Base-by-base conservation (phyloP, 2,797 vertebrate species). In the Heliangelus exortis region DNA sequence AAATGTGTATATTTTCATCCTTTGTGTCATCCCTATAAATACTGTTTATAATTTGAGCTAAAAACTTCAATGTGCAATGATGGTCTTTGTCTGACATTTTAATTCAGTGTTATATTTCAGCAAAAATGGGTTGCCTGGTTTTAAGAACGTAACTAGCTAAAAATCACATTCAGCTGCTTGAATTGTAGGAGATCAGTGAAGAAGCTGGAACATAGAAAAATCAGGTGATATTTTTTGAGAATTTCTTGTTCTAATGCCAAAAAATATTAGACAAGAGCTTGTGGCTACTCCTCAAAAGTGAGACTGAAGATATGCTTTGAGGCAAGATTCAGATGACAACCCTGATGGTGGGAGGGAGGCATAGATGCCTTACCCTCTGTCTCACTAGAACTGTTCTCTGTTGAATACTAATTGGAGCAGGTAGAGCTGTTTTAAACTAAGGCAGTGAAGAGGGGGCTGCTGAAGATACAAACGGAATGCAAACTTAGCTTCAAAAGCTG, bases 391-490 rank as follows among this genome's bases (percentile, higher is more conserved):
- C n/a, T 67, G 11, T 61, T 89, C 39, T 43, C 12, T 6, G 1
- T 39, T 78, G 77, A 25, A 77, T 15, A 48, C 17, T 63, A 62
- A 31, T 15, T 29, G 34, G 18, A 83, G 33, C 25, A 33, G 41
- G 28, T n/a, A 50, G 36, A 80, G 7, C 21, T 86, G 12, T 63
- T 57, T 84, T 84, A n/a, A 36, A 59, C 33, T 53, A 67, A 29
- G 0, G 0, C 0, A 1, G 1, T 33, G 36, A 78, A 59, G 41
- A 72, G 8, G 2, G 5, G 1, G 3, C 43, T 84, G 50, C 39
- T 83, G 39, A 18, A 80, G 33, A 54, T 29, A 51, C 22, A 92
- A 71, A 43, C 36, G 14, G 50, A 77, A 36, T 67, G 66, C 62
- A 51, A 79, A 48, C 17, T 48, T 43, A 4, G 2, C 48, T 90